Conservation (phyloP, 2,888 invertebrate genomes). For the Andrena flavipes region DNA sequence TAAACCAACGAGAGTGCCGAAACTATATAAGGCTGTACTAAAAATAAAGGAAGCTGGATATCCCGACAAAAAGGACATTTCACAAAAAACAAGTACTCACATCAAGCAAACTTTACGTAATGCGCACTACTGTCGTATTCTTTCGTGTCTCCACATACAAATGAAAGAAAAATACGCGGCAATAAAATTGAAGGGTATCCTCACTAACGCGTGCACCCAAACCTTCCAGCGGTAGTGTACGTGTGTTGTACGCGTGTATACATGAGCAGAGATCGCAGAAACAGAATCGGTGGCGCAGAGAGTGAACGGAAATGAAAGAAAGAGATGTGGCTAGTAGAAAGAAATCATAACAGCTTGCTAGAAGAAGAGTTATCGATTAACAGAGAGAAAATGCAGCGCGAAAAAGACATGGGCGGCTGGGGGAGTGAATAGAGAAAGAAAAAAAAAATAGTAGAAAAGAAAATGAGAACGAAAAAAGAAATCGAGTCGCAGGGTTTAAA, state of each 20-base stretch:
- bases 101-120: not conserved
- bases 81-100: not conserved
- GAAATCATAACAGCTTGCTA: constrained; percentile 33
- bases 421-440: constrained; percentile 21
- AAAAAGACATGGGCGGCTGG: not conserved
- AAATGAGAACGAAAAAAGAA: constrained; percentile 49
- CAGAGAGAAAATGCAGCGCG: constrained; percentile 26
- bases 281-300: not conserved
- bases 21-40: not conserved
- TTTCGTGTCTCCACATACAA: not conserved
- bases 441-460: constrained; percentile 36
- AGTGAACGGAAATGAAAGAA: constrained; percentile 41
- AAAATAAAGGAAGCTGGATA: not conserved
- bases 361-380: constrained; percentile 51
- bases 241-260: constrained; percentile 10
- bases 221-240: not conserved
- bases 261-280: constrained; percentile 8
- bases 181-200: not conserved
- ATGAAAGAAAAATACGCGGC: not conserved
- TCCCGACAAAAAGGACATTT: not conserved
- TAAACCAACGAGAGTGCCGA: not conserved
- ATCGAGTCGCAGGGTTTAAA: constrained; percentile 60
- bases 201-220: not conserved
- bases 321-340: constrained; percentile 36
- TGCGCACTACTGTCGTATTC: not conserved